Percentiles rank a stretch among this genome's conserved stretches.
These are phyloP conservation scores for Tautogolabrus adspersus DNA, from an alignment of 2,113 vertebrate genomes.

Conservation along the genomic window DNA sequence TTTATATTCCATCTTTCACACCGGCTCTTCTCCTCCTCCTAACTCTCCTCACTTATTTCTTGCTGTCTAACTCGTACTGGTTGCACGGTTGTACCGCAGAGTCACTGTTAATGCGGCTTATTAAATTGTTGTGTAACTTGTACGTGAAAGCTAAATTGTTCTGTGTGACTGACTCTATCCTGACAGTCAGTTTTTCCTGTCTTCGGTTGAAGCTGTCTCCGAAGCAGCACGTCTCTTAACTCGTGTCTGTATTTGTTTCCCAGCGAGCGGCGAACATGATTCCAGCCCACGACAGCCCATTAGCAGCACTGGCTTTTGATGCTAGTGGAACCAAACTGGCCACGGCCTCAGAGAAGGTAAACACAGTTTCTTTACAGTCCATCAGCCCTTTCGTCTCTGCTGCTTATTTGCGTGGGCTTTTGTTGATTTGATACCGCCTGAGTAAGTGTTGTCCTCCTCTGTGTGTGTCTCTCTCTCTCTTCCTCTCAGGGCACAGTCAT, in stretches of 20 bases:
- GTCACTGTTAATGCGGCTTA: too few relatives aligned
- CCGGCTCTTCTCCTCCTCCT: not conserved
- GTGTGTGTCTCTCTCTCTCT: constrained; percentile 1
- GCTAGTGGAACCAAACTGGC: constrained; percentile 95
- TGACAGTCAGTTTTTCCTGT: not conserved
- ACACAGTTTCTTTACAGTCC: not conserved
- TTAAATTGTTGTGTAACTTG: too few relatives aligned
- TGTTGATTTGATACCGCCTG: not conserved
- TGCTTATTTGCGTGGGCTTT: not conserved
- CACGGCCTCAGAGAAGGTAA: constrained; percentile 98
- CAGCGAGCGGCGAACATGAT: constrained; percentile 99
- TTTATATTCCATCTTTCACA: not conserved
- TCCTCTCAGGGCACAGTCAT: constrained; percentile 94
- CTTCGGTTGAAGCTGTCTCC: not conserved
- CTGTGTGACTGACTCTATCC: too few relatives aligned
- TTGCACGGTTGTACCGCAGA: too few relatives aligned
- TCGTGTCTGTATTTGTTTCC: constrained; percentile 2
- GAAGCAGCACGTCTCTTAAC: constrained; percentile 26
- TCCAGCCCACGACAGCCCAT: constrained; percentile 96
- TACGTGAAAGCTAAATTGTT: not conserved
- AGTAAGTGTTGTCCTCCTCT: constrained; percentile 6
- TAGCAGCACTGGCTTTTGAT: constrained; percentile 96
- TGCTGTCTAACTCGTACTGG: too few relatives aligned
- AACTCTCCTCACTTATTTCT: too few relatives aligned
- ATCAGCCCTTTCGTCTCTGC: not conserved